Evolutionary conservation across 2,113 vertebrate species (phyloP).

Genomic region (Tachuris rubrigastra): DNA sequence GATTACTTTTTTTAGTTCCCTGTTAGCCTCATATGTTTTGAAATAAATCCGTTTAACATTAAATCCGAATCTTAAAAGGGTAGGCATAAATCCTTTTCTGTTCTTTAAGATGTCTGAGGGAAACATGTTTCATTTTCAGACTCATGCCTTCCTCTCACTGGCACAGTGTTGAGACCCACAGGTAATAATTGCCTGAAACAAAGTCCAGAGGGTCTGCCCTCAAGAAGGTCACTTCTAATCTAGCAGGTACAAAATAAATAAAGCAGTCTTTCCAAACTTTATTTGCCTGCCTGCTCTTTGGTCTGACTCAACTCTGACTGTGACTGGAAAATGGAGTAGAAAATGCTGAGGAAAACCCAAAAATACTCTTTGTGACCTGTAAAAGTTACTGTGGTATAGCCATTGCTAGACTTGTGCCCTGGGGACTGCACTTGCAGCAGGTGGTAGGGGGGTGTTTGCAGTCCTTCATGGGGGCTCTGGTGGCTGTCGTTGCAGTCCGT

Average conservation of each 20-base stretch:
- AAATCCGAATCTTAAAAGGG: neutral
- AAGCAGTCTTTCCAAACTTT: neutral
- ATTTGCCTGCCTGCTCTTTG: neutral
- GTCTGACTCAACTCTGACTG: neutral
- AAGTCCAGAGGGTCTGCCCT: neutral
- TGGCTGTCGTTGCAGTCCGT: slow-evolving; percentile 81
- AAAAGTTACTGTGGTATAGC: accelerated
- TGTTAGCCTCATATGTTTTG: neutral
- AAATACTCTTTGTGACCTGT: neutral
- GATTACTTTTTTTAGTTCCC: neutral
- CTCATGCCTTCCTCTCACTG: neutral
- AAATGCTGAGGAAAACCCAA: neutral
- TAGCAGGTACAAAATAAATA: neutral
- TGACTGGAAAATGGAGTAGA: neutral
- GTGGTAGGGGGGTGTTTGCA: neutral
- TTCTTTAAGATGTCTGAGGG: neutral
- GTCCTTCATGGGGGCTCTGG: neutral
- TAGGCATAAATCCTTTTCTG: neutral
- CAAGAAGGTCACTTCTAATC: neutral
- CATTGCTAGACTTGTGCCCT: neutral
- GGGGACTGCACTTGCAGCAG: neutral
- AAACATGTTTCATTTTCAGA: neutral
- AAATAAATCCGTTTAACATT: neutral
- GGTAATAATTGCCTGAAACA: neutral
- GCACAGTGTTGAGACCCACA: neutral